Evolutionary conservation across 2,113 vertebrate species (phyloP), one percentile per base, ranked within the genome.

Genomic region (Mormyrus iriodes): DNA sequence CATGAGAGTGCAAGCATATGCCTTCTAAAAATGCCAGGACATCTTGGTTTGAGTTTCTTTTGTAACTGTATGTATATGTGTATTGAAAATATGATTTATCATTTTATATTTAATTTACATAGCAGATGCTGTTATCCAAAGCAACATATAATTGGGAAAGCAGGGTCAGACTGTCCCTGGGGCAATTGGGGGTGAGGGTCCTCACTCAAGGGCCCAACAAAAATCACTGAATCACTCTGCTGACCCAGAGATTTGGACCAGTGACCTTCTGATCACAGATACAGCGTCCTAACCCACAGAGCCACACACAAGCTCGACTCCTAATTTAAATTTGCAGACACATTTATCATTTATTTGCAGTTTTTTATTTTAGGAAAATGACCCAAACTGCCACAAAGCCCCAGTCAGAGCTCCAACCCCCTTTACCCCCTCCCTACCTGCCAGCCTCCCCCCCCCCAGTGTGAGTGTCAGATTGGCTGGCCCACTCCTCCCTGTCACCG

Each of bases 401-500:
- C 35, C 53, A 42, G 27, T 55, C 9, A 39, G 46, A 24, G 48
- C 12, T 48, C 8, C 9, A 39, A 31, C 52, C 35, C 61, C 27
- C 88, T 73, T 58, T 12, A 21, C 31, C 85, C 35, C 61, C 39
- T 85, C 31, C 17, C 42, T 85, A 89, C 85, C 9, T 49, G 52
- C 86, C 35, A 48, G 44, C 90, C 61, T 17, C 46, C 87, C 88
- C 85, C 87, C 88, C 88, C 87, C 39, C 58, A n/a, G n/a, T 27
- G 61, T 83, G 89, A 87, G 1, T 53, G 90, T 51, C 83, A 42
- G 44, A 44, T 4, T 52, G 46, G 82, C 52, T 86, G 52, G 52
- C n/a, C 21, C n/a, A n/a, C 82, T 85, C 58, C 86, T 91, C 86
- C 85, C 24, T 53, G 13, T 1, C 85, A 73, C 49, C 10, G 15